These are phyloP conservation scores for Drosophila dives DNA, from an alignment of 2,888 invertebrate species.

Conservation along the genomic window DNA sequence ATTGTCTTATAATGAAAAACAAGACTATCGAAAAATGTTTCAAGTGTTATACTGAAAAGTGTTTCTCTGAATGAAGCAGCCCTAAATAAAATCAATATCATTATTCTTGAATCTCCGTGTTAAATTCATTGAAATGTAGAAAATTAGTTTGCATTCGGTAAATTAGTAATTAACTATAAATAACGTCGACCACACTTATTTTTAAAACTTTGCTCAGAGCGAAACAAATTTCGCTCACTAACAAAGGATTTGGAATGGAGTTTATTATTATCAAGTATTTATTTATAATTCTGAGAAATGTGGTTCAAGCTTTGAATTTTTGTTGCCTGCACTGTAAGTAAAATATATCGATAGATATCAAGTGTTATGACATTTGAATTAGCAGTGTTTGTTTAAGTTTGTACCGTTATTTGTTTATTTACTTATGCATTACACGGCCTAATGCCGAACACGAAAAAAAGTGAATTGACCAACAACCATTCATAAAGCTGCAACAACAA, in stretches of 20 bases:
- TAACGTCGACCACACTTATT: background rate
- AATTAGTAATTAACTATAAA: background rate
- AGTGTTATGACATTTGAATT: conserved; percentile 60
- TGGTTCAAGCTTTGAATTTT: background rate
- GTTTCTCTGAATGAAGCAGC: background rate
- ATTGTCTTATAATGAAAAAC: background rate
- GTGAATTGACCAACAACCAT: conserved; percentile 57
- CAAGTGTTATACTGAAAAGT: background rate
- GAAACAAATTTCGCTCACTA: background rate
- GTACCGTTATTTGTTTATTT: conserved; percentile 65
- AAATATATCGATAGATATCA: conserved; percentile 53
- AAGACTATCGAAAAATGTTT: background rate
- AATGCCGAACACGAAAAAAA: conserved; percentile 39
- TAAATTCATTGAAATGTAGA: background rate
- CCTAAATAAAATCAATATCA: too few relatives aligned
- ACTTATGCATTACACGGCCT: conserved; percentile 65
- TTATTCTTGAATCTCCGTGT: too few relatives aligned
- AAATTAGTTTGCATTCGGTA: background rate
- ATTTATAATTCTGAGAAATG: background rate
- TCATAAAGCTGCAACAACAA: conserved; percentile 56
- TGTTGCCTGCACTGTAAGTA: background rate
- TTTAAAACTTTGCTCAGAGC: background rate
- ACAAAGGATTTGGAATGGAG: background rate
- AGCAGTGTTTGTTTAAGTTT: conserved; percentile 50
- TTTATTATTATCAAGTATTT: background rate